Evolutionary conservation across 2,797 vertebrate genomes (phyloP).

Genomic region (Rhabdophis nuchalis): DNA sequence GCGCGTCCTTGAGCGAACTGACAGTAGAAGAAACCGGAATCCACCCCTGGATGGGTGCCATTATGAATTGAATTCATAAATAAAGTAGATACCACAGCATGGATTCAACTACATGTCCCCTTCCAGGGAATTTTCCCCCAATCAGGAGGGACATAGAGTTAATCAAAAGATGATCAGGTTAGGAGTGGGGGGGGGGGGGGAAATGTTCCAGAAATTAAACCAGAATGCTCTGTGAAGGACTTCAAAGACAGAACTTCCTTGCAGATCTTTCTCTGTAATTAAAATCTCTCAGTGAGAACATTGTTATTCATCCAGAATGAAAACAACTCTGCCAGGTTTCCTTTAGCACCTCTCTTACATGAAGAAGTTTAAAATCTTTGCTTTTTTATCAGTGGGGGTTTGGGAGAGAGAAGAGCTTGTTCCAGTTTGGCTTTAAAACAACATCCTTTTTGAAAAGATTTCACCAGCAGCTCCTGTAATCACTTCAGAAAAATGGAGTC

Average conservation of each 20-base stretch:
- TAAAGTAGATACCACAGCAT: neutral
- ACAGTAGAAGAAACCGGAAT: no score
- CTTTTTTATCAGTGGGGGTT: neutral
- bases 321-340: conserved; percentile 30
- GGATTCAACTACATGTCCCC: neutral
- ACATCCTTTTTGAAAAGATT: conserved; percentile 27
- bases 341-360: neutral
- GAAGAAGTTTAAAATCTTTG: conserved; percentile 4
- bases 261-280: conserved; percentile 44
- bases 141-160: neutral
- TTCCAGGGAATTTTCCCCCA: neutral
- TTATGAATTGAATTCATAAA: neutral
- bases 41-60: neutral
- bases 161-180: neutral
- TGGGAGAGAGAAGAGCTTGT: neutral
- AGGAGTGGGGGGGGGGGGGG: neutral
- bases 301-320: conserved; percentile 51
- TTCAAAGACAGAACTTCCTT: conserved; percentile 28
- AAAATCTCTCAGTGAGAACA: conserved; percentile 35
- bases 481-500: neutral
- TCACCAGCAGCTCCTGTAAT: conserved; percentile 7
- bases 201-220: neutral
- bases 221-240: neutral
- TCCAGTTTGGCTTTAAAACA: conserved; percentile 26
- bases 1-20: no score